Percentiles rank a stretch among this genome's conserved stretches.
These are phyloP conservation scores for Herminia tarsipennalis DNA, from an alignment of 2,888 invertebrate species.

Conservation along the genomic window DNA sequence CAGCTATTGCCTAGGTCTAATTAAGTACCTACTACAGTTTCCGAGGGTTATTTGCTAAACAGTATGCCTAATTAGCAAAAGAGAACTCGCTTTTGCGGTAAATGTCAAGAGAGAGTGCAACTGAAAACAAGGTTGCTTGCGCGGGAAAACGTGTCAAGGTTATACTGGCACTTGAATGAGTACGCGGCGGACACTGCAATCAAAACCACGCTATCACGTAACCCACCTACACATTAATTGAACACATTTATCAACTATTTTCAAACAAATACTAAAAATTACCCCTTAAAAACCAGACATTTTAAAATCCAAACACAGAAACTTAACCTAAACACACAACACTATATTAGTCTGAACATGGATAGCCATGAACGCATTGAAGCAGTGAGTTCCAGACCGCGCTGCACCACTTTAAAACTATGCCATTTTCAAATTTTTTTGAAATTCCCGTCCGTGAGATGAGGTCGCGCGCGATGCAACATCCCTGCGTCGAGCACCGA, in stretches of 20 bases:
- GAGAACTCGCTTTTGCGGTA: conserved; percentile 66
- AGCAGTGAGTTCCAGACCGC: conserved; percentile 46
- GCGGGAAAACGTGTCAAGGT: conserved; percentile 85
- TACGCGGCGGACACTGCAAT: conserved; percentile 69
- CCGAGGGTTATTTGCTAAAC: conserved; percentile 22
- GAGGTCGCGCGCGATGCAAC: conserved; percentile 70
- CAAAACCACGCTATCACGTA: conserved; percentile 53
- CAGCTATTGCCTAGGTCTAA: conserved; percentile 22
- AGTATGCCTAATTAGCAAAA: conserved; percentile 59
- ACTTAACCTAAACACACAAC: conserved; percentile 62
- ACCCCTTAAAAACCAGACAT: conserved; percentile 29
- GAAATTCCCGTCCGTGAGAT: conserved; percentile 66
- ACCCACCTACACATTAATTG: conserved; percentile 46
- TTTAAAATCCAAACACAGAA: conserved; percentile 43
- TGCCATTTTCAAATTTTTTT: conserved; percentile 75
- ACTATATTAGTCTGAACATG: conserved; percentile 47
- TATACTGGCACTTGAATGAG: conserved; percentile 68
- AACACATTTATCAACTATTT: conserved; percentile 29
- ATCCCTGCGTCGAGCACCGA: conserved; percentile 68
- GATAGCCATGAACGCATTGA: conserved; percentile 42
- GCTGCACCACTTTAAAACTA: conserved; percentile 69
- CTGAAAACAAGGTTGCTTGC: conserved; percentile 77
- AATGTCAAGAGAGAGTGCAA: conserved; percentile 80
- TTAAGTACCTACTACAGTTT: conserved; percentile 25
- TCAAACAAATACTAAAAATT: conserved; percentile 25